Base-by-base conservation (phyloP, 1,140 invertebrate species). In the Araneus ventricosus region DNA sequence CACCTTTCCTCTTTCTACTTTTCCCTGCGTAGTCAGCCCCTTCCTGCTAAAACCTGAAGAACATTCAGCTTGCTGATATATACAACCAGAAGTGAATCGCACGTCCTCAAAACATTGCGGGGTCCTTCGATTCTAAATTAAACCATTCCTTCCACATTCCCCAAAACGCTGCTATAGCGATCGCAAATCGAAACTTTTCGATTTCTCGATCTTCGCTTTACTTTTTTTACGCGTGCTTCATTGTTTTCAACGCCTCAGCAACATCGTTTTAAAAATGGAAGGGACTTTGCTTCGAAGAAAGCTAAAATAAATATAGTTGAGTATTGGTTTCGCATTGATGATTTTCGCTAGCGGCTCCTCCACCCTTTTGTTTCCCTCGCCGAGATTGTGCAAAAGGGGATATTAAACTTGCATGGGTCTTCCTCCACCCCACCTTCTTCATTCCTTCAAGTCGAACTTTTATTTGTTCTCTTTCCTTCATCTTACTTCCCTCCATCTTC, bases 161-260 rank as follows among this genome's bases (percentile, higher is more conserved):
- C 27, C n/a, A 63, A 63, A 63, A 63, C 6, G n/a, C 17, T 34
- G 10, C 70, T 37, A 37, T 52, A 45, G 24, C 45, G 80, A 84
- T 84, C 80, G 39, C 45, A 84, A 84, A 45, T 84, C 39, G 80
- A 84, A 84, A 84, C 39, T 27, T 84, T 84, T 41, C 80, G 80
- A 84, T 45, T 84, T 84, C 39, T 41, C 24, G n/a, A 45, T 84
- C 39, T 5, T 45, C 41, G 2, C 41, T 52, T 52, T 17, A 52
- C 45, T 52, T 52, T 52, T 52, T 52, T 52, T 14, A 8, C 45
- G 45, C 45, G 45, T 17, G 10, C 45, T 14, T 52, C 45, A 24
- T n/a, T 84, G 22, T 27, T 84, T 84, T 52, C 39, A 45, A 84
- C 30, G 39, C 39, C 22, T n/a, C 80, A 27, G 39, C 80, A n/a